Evolutionary conservation across 2,113 vertebrate genomes (phyloP).

Genomic region (Misgurnus mizolepis): DNA sequence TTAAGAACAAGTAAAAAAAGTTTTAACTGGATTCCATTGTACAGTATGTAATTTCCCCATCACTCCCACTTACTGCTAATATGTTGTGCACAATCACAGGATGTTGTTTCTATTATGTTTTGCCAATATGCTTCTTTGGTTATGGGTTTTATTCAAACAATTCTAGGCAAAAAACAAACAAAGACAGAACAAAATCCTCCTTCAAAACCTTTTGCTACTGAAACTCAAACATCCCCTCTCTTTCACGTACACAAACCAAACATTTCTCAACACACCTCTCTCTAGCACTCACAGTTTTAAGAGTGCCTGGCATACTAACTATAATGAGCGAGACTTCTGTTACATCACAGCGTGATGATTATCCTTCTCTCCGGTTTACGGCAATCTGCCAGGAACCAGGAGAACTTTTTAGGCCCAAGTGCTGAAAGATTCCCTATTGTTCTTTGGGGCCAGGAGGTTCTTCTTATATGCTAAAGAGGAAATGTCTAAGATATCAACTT

Average conservation of each 20-base stretch:
- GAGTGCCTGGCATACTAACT: slow-evolving; percentile 53
- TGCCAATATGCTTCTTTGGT: slow-evolving; percentile 22
- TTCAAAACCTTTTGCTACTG: background rate
- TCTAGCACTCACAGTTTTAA: slow-evolving; percentile 14
- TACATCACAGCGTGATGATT: slow-evolving; percentile 41
- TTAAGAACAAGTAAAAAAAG: no score
- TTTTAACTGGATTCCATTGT: background rate
- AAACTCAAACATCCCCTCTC: slow-evolving; percentile 1
- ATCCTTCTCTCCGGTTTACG: slow-evolving; percentile 44
- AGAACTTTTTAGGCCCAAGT: slow-evolving; percentile 29
- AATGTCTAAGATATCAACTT: slow-evolving; percentile 24
- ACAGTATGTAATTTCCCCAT: background rate
- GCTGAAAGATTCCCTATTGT: slow-evolving; percentile 53
- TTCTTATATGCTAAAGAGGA: slow-evolving; percentile 22
- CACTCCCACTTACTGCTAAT: background rate
- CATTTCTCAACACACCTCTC: slow-evolving; percentile 21
- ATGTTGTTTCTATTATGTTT: slow-evolving; percentile 18
- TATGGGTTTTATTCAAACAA: background rate
- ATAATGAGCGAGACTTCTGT: slow-evolving; percentile 35
- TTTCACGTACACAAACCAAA: slow-evolving; percentile 14
- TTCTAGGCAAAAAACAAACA: slow-evolving; percentile 10
- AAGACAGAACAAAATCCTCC: background rate
- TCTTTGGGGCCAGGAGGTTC: slow-evolving; percentile 21
- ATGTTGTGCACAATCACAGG: slow-evolving; percentile 38
- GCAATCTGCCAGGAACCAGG: slow-evolving; percentile 40